Evolutionary conservation across 2,888 invertebrate genomes (phyloP), one percentile per base, ranked within the genome.

Genomic region (Microchrysa polita): DNA sequence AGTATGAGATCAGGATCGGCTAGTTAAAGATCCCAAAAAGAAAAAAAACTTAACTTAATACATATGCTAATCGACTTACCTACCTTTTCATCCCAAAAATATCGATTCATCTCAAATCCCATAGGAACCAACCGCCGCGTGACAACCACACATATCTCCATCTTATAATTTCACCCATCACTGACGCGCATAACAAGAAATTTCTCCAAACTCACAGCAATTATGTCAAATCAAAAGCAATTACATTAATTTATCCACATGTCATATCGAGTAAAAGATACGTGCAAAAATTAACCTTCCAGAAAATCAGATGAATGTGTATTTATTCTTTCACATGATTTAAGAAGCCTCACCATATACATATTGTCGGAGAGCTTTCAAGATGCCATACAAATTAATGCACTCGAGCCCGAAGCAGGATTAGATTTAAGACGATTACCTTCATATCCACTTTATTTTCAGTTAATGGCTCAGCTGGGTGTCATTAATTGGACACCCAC

Each of bases 401-500:
- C 57, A 69, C 57, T 69, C 40, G 34, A 40, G 69, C 69, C 18
- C 40, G 40, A 57, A 44, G 40, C 69, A 69, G 55, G 69, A 69
- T 69, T 69, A 55, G 23, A 34, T 55, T 55, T 69, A 69, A 69
- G 69, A 55, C 55, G 69, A 69, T 67, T 67, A 67, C 69, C 55
- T 69, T 69, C 40, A 69, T 69, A 69, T 55, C 55, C 69, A 69
- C 69, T 69, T 69, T 69, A 69, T 69, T 69, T 69, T 69, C 69
- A 69, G 55, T 69, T 69, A 69, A 55, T 69, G 57, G 69, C 55
- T 20, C 55, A 40, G 55, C 40, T 57, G 42, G 55, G 57, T 55
- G 55, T 69, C 55, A 40, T 69, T 69, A 69, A 69, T 69, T 69
- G 69, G 69, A 69, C 69, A 69, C 57, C 69, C 42, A 57, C 69